These are phyloP conservation scores for Drosophila eugracilis DNA, from an alignment of 1,140 invertebrate species.

Conservation along the genomic window DNA sequence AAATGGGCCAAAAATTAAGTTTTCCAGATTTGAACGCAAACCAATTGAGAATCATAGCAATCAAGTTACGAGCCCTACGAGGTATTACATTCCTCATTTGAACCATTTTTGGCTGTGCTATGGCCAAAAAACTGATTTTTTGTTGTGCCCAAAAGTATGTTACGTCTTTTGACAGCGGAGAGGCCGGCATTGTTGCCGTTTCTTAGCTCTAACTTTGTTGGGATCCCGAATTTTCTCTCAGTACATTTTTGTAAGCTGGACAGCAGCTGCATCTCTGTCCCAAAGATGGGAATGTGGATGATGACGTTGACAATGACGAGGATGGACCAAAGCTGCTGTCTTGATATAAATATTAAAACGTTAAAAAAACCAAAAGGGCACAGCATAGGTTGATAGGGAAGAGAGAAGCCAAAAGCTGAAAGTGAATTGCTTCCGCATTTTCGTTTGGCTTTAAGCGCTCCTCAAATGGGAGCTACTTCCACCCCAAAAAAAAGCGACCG, in stretches of 20 bases:
- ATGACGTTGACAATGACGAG: conserved; percentile 61
- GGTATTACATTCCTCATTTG: too few species aligned
- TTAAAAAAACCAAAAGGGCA: conserved; percentile 18
- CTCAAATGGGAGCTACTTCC: conserved; percentile 30
- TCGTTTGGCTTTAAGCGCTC: conserved; percentile 52
- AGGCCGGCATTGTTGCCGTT: too few species aligned
- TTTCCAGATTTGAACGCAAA: too few species aligned
- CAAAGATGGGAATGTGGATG: conserved; percentile 21
- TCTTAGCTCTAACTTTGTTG: too few species aligned
- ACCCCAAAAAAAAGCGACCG: conserved; percentile 2
- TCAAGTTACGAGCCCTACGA: too few species aligned
- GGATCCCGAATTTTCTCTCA: background rate
- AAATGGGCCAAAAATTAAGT: too few species aligned
- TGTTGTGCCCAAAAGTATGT: background rate
- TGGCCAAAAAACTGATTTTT: too few species aligned
- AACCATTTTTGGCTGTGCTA: too few species aligned
- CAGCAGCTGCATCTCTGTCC: conserved; percentile 15
- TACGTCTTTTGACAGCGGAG: too few species aligned
- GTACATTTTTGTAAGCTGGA: conserved; percentile 1
- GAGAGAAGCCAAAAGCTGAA: conserved; percentile 40
- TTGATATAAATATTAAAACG: conserved; percentile 78
- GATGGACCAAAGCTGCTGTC: conserved; percentile 36
- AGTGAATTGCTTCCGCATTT: conserved; percentile 74
- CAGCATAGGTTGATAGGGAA: background rate
- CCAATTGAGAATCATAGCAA: too few species aligned